Conservation (phyloP, 2,797 vertebrate genomes). For the Argya squamiceps region DNA sequence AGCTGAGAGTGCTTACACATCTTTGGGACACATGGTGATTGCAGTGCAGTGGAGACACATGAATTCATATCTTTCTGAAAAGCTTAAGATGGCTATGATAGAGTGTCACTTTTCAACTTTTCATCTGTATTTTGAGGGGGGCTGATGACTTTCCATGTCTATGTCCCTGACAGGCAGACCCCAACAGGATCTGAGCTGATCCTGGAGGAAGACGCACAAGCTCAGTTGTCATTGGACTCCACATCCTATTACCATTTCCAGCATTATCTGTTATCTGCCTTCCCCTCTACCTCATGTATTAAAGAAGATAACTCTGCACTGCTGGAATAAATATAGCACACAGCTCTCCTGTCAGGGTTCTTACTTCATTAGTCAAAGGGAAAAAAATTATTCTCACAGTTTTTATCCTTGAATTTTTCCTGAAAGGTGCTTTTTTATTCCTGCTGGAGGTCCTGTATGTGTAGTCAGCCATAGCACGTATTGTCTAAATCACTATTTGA, state of each 20-base stretch:
- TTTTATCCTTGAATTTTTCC: constrained; percentile 13
- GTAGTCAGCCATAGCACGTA: not conserved
- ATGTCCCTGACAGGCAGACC: not conserved
- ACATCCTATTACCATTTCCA: not conserved
- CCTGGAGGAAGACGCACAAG: not conserved
- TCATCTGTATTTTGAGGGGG: not conserved
- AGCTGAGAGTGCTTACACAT: not conserved
- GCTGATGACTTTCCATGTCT: not conserved
- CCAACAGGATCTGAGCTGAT: not conserved
- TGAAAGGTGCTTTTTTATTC: not conserved
- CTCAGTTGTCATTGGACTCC: not conserved
- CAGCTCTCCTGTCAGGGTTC: not conserved
- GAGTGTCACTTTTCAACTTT: not conserved
- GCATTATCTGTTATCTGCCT: not conserved
- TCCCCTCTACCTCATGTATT: not conserved
- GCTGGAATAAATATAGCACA: constrained; percentile 11
- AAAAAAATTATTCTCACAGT: not conserved
- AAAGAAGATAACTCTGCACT: not conserved
- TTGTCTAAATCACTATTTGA: not conserved
- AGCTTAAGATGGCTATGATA: not conserved
- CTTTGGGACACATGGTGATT: not conserved
- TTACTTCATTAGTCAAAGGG: constrained; percentile 35
- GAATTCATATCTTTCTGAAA: not conserved
- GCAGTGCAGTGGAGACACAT: not conserved
- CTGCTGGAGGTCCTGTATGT: not conserved